Conservation (phyloP, 2,113 vertebrate species). For the Pelecanoides urinatrix region DNA sequence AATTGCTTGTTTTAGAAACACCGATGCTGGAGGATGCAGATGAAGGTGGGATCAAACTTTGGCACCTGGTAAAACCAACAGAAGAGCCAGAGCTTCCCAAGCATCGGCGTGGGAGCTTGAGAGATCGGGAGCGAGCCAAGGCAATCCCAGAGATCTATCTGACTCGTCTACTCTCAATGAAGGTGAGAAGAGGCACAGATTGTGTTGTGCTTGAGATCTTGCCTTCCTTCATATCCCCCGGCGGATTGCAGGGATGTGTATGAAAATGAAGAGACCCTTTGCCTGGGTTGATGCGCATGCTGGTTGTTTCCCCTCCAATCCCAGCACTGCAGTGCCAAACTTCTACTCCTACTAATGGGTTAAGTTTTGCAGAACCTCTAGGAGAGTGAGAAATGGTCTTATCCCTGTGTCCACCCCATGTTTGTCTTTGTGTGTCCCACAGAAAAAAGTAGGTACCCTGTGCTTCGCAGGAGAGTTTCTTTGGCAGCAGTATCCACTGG, state of each 20-base stretch:
- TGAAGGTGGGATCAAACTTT: constrained; percentile 93
- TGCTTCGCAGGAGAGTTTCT: neutral
- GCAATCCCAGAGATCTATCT: constrained; percentile 98
- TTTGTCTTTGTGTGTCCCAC: neutral
- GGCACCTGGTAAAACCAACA: constrained; percentile 96
- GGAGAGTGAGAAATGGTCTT: neutral
- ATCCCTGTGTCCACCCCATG: neutral
- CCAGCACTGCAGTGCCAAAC: neutral
- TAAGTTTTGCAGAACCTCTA: neutral
- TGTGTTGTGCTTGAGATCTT: neutral
- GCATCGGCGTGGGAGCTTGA: constrained; percentile 90
- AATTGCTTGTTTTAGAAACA: constrained; percentile 79
- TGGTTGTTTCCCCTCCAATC: neutral
- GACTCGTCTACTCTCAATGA: constrained; percentile 98
- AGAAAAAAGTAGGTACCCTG: neutral
- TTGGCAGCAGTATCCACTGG: neutral
- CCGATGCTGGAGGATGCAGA: constrained; percentile 98
- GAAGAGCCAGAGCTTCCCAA: constrained; percentile 95
- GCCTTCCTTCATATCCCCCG: neutral
- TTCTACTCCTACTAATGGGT: neutral
- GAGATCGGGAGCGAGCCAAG: constrained; percentile 92
- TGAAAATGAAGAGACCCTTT: neutral
- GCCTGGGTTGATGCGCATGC: neutral
- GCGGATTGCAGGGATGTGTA: neutral
- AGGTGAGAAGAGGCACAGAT: constrained; percentile 73